These are phyloP conservation scores for Asobara japonica DNA, from an alignment of 1,140 invertebrate genomes.

Conservation along the genomic window DNA sequence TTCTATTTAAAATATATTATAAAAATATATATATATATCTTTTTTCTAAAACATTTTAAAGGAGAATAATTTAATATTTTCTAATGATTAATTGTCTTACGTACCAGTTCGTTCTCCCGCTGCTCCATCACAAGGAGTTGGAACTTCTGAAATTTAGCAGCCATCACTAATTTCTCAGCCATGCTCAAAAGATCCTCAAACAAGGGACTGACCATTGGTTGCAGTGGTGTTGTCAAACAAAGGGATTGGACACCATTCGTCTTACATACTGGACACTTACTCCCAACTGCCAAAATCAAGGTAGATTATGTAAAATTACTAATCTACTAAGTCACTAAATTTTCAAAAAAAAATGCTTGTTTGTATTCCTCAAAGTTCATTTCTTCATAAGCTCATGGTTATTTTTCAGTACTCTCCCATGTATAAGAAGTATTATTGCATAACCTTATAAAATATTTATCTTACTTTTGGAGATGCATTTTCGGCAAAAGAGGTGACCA, in stretches of 20 bases:
- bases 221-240: not conserved
- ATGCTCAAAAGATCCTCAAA: not conserved
- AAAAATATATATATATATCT: no score
- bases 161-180: not conserved
- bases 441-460: not conserved
- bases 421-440: no score
- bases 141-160: not conserved
- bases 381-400: no score
- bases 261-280: not conserved
- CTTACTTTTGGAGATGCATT: not conserved
- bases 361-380: no score
- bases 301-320: no score
- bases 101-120: not conserved
- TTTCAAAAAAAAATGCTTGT: no score
- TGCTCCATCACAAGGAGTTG: not conserved
- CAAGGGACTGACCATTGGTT: not conserved
- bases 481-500: not conserved
- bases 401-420: no score
- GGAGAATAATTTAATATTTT: no score
- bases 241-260: not conserved
- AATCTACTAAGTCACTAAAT: no score
- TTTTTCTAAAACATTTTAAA: no score
- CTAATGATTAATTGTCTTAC: no score
- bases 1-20: no score
- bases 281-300: not conserved